Evolutionary conservation across 2,888 invertebrate genomes (phyloP), one percentile per base, ranked within the genome.

Genomic region (Itoplectis maculator): DNA sequence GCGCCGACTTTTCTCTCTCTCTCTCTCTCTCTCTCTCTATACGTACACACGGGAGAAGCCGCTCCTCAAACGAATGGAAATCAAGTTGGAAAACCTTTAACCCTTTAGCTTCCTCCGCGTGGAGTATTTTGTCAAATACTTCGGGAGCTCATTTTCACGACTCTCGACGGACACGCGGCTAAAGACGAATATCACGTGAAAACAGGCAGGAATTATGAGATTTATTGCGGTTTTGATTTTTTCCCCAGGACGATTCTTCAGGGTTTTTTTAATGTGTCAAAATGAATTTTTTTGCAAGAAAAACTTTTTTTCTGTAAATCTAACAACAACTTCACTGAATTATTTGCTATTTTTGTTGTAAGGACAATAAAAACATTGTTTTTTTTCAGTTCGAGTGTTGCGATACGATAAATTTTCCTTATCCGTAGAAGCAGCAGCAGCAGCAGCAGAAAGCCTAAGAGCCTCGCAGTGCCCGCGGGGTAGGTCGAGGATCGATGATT

Each of bases 401-500:
- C 75, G 77, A 65, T 56, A 70, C 51, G 29, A 9, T 42, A 45
- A 6, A 15, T 69, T 74, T 72, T 65, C 70, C 54, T 83, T 56
- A 35, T 61, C 45, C 40, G 73, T n/a, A n/a, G n/a, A n/a, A n/a
- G n/a, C n/a, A n/a, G n/a, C n/a, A n/a, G n/a, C n/a, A n/a, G n/a
- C n/a, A 42, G 61, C 37, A 66, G 51, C 42, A 35, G 20, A 18
- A 23, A 42, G 51, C 65, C 20, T 35, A 23, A 54, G 54, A 42
- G 13, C 35, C 35, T n/a, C 18, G 61, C n/a, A n/a, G 18, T 29
- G 29, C 20, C 3, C n/a, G 45, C 47, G 51, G 49, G 66, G 69
- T 54, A 68, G 66, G 42, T 70, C 68, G 73, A 40, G 59, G 45
- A 59, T 45, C 76, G 75, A 78, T 80, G 82, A 82, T 82, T 81